Evolutionary conservation across 2,888 invertebrate genomes (phyloP).

Genomic region (Drosophila paramelanica): DNA sequence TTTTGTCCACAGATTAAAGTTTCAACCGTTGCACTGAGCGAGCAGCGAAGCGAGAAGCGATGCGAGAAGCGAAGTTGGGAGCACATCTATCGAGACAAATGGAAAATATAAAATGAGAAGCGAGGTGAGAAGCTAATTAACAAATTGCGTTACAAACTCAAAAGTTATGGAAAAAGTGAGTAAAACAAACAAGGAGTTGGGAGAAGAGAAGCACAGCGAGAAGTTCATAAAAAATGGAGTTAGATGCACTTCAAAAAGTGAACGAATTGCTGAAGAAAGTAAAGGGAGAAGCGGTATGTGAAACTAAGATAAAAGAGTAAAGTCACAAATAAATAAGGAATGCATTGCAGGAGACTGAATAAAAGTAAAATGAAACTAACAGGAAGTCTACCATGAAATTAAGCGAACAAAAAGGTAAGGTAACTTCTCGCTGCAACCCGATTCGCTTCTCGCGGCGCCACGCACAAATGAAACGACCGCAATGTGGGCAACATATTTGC

Average conservation of each 20-base stretch:
- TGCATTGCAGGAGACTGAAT: no score
- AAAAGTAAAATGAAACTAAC: no score
- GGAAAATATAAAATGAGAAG: neutral
- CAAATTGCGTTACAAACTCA: no score
- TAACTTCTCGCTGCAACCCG: neutral
- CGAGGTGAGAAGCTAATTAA: no score
- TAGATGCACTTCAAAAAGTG: no score
- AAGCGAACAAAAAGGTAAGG: neutral
- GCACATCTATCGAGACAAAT: neutral
- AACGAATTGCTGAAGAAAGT: no score
- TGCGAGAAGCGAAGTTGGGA: neutral
- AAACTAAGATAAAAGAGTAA: no score
- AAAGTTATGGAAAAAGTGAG: no score
- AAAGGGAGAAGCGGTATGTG: no score
- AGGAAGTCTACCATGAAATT: neutral
- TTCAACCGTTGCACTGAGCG: neutral
- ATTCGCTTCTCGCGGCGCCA: neutral
- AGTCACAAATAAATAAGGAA: no score
- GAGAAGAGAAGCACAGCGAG: neutral
- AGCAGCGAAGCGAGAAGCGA: neutral
- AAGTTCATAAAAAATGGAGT: neutral
- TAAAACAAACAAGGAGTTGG: no score
- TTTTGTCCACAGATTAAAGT: neutral
- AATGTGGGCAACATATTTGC: conserved; percentile 32
- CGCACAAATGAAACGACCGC: conserved; percentile 25